Base-by-base conservation (phyloP, 2,113 vertebrate species). In the Laterallus jamaicensis region DNA sequence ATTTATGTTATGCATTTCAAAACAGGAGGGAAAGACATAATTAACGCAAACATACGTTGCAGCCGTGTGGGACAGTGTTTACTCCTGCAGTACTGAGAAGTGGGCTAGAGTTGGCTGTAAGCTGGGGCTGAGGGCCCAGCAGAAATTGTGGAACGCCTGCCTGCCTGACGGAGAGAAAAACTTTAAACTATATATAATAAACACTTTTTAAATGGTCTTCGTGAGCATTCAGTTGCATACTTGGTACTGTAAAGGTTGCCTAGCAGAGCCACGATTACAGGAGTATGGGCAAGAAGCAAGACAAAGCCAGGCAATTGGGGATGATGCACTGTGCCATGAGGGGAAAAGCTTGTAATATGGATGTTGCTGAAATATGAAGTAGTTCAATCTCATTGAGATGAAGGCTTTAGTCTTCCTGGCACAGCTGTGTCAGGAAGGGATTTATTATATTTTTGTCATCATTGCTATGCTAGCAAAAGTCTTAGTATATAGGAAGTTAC, bases 351-450 rank as follows among this genome's bases (percentile, higher is more conserved):
- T 92, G 42, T 68, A 37, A n/a, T 52, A 42, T n/a, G 83, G 81
- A 50, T 83, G 26, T 86, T 93, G 62, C 58, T 93, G 81, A 90
- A 93, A 89, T 91, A 71, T 35, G 24, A 82, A 82, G 44, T 54
- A 79, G 60, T 86, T 71, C 47, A 91, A 6, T 87, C 73, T 90
- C 82, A 93, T 54, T 83, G 86, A 90, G 69, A 64, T 11, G 78
- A 90, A 77, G 71, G 52, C 39, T 87, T 89, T 79, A 79, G 78
- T 92, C 54, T 76, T 95, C 54, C 73, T 88, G 85, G 76, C 73
- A 71, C 58, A 86, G 82, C 68, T 90, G 68, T 55, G 47, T 83
- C 59, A 88, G 56, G 37, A 83, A 78, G 73, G 52, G 42, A 81
- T 88, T 86, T 90, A 58, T 68, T 88, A n/a, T 50, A 40, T 73